A percentile compares a stretch with the other conserved stretches of the same genome.
Evolutionary conservation across 2,888 invertebrate genomes (phyloP).

Genomic region (Spicauda simplicius): DNA sequence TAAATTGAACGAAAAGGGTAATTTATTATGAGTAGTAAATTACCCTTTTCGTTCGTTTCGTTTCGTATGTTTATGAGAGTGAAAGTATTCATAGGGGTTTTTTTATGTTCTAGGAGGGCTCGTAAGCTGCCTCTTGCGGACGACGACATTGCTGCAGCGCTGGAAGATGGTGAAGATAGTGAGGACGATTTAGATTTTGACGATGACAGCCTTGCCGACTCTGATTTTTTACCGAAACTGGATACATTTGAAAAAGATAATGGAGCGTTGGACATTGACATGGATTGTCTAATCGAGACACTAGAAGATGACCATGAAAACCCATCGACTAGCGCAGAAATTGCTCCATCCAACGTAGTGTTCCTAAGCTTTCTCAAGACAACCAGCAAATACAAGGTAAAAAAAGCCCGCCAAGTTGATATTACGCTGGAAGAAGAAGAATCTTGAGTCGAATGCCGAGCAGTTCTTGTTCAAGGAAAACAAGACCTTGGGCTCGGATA

Average conservation of each 20-base stretch:
- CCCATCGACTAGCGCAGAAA: constrained; percentile 15
- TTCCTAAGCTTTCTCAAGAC: background rate
- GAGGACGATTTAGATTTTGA: constrained; percentile 41
- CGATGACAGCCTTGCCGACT: constrained; percentile 41
- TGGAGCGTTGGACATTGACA: constrained; percentile 24
- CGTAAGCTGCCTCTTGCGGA: constrained; percentile 25
- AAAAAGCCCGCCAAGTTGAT: background rate
- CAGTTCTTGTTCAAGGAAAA: constrained; percentile 24
- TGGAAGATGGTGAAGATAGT: constrained; percentile 35
- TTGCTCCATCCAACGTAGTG: background rate
- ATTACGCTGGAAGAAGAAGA: constrained; percentile 18
- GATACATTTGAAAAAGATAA: constrained; percentile 30
- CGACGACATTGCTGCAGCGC: constrained; percentile 14
- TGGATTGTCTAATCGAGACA: constrained; percentile 33
- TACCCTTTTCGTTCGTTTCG: too few species aligned
- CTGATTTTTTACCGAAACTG: constrained; percentile 35
- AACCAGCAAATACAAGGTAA: background rate
- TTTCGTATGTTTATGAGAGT: too few species aligned
- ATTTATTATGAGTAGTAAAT: too few species aligned
- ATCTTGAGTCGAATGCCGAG: constrained; percentile 39
- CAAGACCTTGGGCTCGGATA: background rate
- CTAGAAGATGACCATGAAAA: constrained; percentile 21
- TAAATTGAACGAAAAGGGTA: too few species aligned
- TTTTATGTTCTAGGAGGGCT: constrained; percentile 13
- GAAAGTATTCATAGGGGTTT: constrained; percentile 8